phyloP scores from a whole-genome alignment of 2,113 vertebrate genomes.

The Heterocephalus glaber region DNA sequence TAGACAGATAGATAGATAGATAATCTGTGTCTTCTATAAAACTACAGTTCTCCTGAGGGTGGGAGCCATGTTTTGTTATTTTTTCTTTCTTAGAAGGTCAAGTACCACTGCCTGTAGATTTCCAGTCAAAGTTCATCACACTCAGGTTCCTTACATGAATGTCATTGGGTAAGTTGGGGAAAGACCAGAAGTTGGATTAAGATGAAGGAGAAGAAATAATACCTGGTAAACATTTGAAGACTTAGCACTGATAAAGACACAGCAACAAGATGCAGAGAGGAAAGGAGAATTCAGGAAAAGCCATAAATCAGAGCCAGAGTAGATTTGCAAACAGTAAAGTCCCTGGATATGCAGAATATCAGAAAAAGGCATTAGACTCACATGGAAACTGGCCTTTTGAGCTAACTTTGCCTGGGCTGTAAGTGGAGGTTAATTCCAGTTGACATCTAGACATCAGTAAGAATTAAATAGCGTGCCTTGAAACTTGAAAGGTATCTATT shows the following conservation, averaged over 20 bases:
- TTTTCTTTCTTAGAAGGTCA: neutral
- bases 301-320: conserved; percentile 6
- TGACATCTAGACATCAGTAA: conserved; percentile 39
- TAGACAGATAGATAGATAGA: too few relatives aligned
- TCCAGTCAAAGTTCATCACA: neutral
- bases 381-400: conserved; percentile 28
- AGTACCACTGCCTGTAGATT: neutral
- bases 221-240: neutral
- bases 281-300: neutral
- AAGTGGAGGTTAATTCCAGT: conserved; percentile 11
- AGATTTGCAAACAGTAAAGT: conserved; percentile 26
- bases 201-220: neutral
- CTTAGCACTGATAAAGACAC: neutral
- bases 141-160: neutral
- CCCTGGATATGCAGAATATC: neutral
- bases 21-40: too few relatives aligned
- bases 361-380: neutral
- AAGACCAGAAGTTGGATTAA: neutral
- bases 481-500: conserved; percentile 40
- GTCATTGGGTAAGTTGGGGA: neutral
- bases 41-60: neutral
- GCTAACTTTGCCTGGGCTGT: neutral
- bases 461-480: conserved; percentile 12
- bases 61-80: neutral
- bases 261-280: neutral